Evolutionary conservation across 2,888 invertebrate genomes (phyloP).

Genomic region (Ichneumoninae sp.): DNA sequence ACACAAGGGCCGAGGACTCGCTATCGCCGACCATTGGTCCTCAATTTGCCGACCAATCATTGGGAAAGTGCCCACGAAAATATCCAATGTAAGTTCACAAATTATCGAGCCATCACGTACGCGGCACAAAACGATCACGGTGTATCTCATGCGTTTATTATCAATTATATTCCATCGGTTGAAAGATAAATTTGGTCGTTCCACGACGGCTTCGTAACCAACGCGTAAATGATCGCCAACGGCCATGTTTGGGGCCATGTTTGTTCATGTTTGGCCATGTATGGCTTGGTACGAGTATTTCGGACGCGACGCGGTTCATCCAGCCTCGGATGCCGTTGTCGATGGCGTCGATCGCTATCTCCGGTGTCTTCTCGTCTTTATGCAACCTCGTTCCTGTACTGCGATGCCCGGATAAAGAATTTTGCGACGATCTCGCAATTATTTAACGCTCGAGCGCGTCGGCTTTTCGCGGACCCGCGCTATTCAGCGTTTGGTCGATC

Average conservation of each 20-base stretch:
- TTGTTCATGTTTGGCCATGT: constrained; percentile 58
- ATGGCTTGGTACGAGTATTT: constrained; percentile 53
- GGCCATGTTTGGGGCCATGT: constrained; percentile 65
- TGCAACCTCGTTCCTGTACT: neutral
- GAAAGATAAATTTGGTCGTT: constrained; percentile 17
- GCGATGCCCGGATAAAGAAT: neutral
- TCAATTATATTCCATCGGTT: constrained; percentile 15
- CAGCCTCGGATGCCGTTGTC: neutral
- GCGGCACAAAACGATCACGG: constrained; percentile 42
- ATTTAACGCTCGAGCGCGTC: constrained; percentile 4
- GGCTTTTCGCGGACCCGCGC: neutral
- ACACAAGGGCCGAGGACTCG: constrained; percentile 88
- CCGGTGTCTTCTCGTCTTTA: neutral
- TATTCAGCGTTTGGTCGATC: neutral
- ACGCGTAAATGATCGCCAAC: constrained; percentile 57
- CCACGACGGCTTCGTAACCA: constrained; percentile 22
- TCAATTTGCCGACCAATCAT: constrained; percentile 95
- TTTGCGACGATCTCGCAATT: neutral
- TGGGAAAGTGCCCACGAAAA: constrained; percentile 90
- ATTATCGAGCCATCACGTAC: constrained; percentile 86
- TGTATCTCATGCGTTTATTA: constrained; percentile 35
- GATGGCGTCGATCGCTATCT: neutral
- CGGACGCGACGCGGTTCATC: constrained; percentile 27
- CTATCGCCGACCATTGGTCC: constrained; percentile 93
- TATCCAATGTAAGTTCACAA: constrained; percentile 91